Evolutionary conservation across 1,140 invertebrate genomes (phyloP).

Genomic region (Oedothorax gibbosus): DNA sequence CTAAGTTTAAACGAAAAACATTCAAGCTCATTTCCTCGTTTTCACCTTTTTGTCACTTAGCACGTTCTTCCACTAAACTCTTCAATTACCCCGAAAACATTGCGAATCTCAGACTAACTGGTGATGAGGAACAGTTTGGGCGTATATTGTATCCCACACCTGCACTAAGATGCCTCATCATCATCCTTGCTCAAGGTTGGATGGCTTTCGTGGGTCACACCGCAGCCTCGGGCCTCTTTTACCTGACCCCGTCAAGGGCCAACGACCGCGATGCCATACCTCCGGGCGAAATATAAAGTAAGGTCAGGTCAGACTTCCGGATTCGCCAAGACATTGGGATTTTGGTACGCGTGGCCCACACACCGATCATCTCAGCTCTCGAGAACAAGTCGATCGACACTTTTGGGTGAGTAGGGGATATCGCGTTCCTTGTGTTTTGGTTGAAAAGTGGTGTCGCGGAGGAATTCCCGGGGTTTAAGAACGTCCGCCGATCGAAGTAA

Average conservation of each 20-base stretch:
- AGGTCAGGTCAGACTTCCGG: slow-evolving; percentile 60
- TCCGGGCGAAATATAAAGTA: slow-evolving; percentile 50
- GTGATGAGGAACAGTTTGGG: not conserved
- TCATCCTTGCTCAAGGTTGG: slow-evolving; percentile 51
- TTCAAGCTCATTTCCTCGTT: no score
- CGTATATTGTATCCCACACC: not conserved
- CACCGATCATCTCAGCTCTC: slow-evolving; percentile 30
- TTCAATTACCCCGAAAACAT: no score
- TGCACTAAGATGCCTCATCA: no score
- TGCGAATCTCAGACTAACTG: not conserved
- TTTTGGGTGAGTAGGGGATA: slow-evolving; percentile 45
- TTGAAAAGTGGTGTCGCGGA: not conserved
- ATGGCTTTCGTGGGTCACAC: slow-evolving; percentile 29
- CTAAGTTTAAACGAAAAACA: no score
- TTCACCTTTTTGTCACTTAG: no score
- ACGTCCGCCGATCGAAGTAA: no score
- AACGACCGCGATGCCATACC: slow-evolving; percentile 44
- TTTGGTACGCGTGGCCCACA: slow-evolving; percentile 38
- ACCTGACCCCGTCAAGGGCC: slow-evolving; percentile 48
- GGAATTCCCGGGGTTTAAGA: no score
- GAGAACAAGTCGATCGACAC: slow-evolving; percentile 15
- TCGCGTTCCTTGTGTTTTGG: not conserved
- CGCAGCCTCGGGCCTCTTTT: not conserved
- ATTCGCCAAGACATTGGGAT: slow-evolving; percentile 39
- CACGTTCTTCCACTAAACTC: no score